A percentile compares a stretch with the other conserved stretches of the same genome.
These are phyloP conservation scores for Pionites leucogaster DNA, from an alignment of 2,113 vertebrate species.

Conservation along the genomic window DNA sequence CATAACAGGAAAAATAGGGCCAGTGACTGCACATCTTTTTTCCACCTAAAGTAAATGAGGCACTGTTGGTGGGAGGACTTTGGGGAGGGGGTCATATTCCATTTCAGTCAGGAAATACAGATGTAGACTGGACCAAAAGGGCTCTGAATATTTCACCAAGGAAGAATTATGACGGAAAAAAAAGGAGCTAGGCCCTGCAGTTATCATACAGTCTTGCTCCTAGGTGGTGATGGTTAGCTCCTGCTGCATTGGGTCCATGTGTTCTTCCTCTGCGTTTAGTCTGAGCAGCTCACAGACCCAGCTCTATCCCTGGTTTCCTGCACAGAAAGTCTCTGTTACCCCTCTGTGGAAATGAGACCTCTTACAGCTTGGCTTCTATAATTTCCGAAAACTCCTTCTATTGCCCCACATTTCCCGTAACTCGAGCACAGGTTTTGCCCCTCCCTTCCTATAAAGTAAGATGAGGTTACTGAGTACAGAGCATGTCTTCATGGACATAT, in stretches of 20 bases:
- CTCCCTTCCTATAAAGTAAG: neutral
- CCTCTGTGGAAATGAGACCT: neutral
- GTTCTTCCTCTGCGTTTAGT: neutral
- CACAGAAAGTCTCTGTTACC: neutral
- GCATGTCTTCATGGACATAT: fast-evolving
- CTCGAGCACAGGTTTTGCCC: neutral
- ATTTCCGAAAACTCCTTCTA: neutral
- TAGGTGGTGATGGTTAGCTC: neutral
- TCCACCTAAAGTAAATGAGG: neutral
- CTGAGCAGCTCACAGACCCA: neutral
- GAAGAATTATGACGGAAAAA: neutral
- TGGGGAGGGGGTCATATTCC: neutral
- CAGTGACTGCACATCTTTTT: neutral
- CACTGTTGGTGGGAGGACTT: fast-evolving
- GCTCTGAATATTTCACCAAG: neutral
- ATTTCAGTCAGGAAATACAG: neutral
- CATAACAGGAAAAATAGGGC: neutral
- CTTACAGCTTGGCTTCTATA: neutral
- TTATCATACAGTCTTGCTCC: neutral
- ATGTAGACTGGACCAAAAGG: neutral
- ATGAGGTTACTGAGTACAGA: neutral
- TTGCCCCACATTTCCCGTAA: neutral
- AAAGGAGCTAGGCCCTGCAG: neutral
- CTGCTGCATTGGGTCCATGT: neutral
- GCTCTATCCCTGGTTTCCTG: neutral